phyloP scores from a whole-genome alignment of 2,113 vertebrate species.

The Acrocephalus arundinaceus region DNA sequence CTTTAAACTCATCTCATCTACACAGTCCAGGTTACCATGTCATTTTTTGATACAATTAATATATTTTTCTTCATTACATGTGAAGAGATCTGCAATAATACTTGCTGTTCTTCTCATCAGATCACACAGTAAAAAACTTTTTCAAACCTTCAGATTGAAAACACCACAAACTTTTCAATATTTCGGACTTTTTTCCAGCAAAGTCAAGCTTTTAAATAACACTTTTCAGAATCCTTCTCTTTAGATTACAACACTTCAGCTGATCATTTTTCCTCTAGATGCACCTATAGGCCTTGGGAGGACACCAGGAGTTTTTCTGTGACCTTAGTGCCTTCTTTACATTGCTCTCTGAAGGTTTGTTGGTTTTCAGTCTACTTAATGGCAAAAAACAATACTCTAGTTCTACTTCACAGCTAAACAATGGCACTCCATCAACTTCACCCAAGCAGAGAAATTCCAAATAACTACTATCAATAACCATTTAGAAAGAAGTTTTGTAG shows the following conservation, averaged over 20 bases:
- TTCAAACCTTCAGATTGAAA: not conserved
- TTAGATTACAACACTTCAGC: not conserved
- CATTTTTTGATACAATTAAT: not conserved
- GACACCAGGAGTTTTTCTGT: not conserved
- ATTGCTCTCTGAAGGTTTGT: not conserved
- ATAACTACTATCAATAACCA: not conserved
- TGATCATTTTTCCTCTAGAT: not conserved
- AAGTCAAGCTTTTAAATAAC: not conserved
- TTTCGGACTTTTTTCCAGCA: fast-evolving
- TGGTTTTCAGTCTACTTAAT: not conserved
- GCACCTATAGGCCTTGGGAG: not conserved
- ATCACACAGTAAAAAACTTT: not conserved
- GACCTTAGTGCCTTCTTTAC: not conserved
- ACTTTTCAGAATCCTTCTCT: not conserved
- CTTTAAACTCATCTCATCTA: not conserved
- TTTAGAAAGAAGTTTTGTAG: not conserved
- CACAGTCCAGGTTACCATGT: not conserved
- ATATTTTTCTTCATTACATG: not conserved
- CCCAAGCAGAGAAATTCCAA: not conserved
- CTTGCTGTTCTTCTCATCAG: not conserved
- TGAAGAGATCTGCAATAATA: not conserved
- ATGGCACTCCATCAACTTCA: not conserved
- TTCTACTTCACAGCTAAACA: not conserved
- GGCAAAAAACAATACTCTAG: not conserved
- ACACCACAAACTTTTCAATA: not conserved